These are phyloP conservation scores for Ceratina japonica DNA, from an alignment of 1,140 invertebrate genomes.

Conservation along the genomic window DNA sequence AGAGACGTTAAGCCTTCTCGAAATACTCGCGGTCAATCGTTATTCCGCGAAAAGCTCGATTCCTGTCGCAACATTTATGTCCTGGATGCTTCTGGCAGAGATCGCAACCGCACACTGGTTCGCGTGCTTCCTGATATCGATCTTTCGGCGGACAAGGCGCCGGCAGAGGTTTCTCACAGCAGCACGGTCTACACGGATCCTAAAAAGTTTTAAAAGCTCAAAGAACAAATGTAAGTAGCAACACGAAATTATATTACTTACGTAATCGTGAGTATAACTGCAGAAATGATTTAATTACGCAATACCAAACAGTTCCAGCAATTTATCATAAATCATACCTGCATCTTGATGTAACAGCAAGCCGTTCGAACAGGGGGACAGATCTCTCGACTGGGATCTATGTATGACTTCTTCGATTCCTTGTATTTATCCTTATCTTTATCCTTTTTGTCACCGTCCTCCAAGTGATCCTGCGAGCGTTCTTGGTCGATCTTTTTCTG, in stretches of 20 bases:
- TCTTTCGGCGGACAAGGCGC: conserved; percentile 58
- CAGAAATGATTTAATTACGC: too few species aligned
- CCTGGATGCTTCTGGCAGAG: conserved; percentile 49
- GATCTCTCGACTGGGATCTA: conserved; percentile 6
- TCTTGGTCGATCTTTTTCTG: conserved; percentile 23
- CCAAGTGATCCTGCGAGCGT: neutral
- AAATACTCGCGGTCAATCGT: conserved; percentile 28
- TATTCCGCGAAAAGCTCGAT: conserved; percentile 11
- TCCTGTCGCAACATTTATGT: conserved; percentile 55
- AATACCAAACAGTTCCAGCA: too few species aligned
- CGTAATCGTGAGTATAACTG: too few species aligned
- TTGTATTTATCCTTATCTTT: neutral
- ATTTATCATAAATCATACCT: conserved; percentile 41
- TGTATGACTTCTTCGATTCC: neutral
- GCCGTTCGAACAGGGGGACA: conserved; percentile 21
- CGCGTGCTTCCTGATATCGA: conserved; percentile 31
- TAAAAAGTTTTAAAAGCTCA: too few species aligned
- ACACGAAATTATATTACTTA: too few species aligned
- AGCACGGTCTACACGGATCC: conserved; percentile 58
- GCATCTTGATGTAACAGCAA: conserved; percentile 65
- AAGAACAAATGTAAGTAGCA: too few species aligned
- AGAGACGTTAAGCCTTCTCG: conserved; percentile 29
- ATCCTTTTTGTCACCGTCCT: neutral
- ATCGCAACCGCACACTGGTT: conserved; percentile 56
- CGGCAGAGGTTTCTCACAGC: conserved; percentile 33